Base-by-base conservation (phyloP, 2,888 invertebrate species). In the Magallana nippona region DNA sequence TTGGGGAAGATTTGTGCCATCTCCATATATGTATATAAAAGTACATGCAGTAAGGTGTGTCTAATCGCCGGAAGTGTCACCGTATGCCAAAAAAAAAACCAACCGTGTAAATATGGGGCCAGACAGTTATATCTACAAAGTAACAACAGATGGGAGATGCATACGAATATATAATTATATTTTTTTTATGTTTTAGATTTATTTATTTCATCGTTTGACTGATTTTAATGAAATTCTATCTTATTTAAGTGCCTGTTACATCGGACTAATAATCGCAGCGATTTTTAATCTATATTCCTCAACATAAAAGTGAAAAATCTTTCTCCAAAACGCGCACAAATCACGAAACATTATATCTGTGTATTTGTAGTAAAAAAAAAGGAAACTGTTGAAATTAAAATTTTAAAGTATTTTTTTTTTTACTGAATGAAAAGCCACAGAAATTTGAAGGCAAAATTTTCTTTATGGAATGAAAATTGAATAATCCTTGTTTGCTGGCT, bases 1-100 rank as follows among this genome's bases (percentile, higher is more conserved):
- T 82, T 82, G 63, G 56, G 3, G 79, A 44, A 22, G 71, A 81
- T 44, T 60, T 71, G 71, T 71, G 71, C 32, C 71, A 71, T 71
- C 71, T 13, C 71, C 27, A 13, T 71, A 32, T 71, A 22, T 71
- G 71, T 71, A 27, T 27, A 71, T 15, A 71, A 13, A 71, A 71
- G 32, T 15, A 71, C 15, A n/a, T 3, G 71, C 27, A 13, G 15
- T 19, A 13, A 27, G 27, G 71, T 22, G 32, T 32, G 2, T 13
- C 27, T 27, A 32, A 22, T 71, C 15, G 32, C 27, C 71, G 71
- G 71, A 71, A 71, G n/a, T 8, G n/a, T 27, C 32, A 27, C 13
- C 13, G 3, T 8, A 44, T 44, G 44, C 44, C 44, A 44, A 44
- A 44, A 44, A 44, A 44, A 44, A 44, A 44, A 44, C 44, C 8